Evolutionary conservation across 2,113 vertebrate species (phyloP).

Genomic region (Eublepharis macularius): DNA sequence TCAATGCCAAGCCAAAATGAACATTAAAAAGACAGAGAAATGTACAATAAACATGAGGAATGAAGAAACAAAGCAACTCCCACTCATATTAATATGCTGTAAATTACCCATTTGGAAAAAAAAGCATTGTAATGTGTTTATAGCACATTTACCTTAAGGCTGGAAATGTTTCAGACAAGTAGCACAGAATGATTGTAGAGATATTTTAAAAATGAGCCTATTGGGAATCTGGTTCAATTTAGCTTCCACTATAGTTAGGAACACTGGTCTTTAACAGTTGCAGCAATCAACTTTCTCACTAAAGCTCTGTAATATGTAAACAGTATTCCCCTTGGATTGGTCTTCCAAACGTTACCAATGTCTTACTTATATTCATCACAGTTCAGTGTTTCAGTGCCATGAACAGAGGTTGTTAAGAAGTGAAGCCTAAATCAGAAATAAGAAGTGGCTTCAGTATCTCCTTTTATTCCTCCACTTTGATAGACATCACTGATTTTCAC

Average conservation of each 20-base stretch:
- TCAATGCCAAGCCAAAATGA: background rate
- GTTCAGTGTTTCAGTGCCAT: accelerated
- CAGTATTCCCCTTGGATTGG: background rate
- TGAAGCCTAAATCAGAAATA: background rate
- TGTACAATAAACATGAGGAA: background rate
- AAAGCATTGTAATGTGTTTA: slow-evolving; percentile 1
- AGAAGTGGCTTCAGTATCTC: background rate
- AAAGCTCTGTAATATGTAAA: background rate
- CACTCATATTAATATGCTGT: background rate
- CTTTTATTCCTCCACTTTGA: background rate
- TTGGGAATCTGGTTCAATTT: background rate
- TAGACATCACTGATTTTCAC: background rate
- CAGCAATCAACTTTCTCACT: background rate
- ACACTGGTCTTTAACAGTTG: background rate
- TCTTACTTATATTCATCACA: background rate
- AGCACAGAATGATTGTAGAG: background rate
- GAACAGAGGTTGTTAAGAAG: background rate
- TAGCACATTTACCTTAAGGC: background rate
- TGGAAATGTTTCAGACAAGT: background rate
- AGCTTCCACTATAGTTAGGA: background rate
- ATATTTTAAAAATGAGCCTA: background rate
- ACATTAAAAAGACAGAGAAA: background rate
- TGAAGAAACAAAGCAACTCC: background rate
- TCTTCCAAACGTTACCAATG: background rate
- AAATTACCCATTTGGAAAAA: background rate